phyloP scores from a whole-genome alignment of 1,140 invertebrate genomes.

The Camponotus vicinus region DNA sequence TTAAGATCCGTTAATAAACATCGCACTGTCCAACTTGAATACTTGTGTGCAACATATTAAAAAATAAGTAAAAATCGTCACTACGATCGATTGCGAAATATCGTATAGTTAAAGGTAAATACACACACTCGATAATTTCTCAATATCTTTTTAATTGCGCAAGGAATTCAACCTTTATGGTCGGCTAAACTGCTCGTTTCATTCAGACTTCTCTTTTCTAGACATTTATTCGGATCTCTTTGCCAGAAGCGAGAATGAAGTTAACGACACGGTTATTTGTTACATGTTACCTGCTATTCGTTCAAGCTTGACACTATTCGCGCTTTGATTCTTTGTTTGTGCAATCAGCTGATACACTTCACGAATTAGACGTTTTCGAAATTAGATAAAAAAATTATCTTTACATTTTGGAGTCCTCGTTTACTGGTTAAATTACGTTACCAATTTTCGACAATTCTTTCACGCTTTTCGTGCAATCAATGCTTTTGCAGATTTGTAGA shows the following conservation, averaged over 20 bases:
- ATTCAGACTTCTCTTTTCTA: background rate
- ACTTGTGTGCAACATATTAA: background rate
- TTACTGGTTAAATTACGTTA: background rate
- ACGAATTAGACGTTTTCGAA: slow-evolving; percentile 22
- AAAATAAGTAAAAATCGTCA: background rate
- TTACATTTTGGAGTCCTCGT: background rate
- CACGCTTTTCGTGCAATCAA: background rate
- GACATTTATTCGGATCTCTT: slow-evolving; percentile 21
- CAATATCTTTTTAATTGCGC: background rate
- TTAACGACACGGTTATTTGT: slow-evolving; percentile 56
- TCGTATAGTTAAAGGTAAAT: no score
- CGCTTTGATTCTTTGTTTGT: slow-evolving; percentile 42
- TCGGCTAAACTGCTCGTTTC: slow-evolving; percentile 6
- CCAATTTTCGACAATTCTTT: background rate
- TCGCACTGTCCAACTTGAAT: background rate
- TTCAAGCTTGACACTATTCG: slow-evolving; percentile 51
- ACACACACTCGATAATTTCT: background rate
- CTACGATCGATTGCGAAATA: background rate
- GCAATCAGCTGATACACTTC: slow-evolving; percentile 44
- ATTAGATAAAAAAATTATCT: slow-evolving; percentile 31
- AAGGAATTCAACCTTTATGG: slow-evolving; percentile 10
- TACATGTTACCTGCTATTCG: slow-evolving; percentile 12
- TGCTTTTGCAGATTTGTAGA: background rate
- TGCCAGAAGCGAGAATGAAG: slow-evolving; percentile 54
- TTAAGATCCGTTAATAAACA: background rate